phyloP scores from a whole-genome alignment of 2,113 vertebrate species.

The Ageneiosus marmoratus region DNA sequence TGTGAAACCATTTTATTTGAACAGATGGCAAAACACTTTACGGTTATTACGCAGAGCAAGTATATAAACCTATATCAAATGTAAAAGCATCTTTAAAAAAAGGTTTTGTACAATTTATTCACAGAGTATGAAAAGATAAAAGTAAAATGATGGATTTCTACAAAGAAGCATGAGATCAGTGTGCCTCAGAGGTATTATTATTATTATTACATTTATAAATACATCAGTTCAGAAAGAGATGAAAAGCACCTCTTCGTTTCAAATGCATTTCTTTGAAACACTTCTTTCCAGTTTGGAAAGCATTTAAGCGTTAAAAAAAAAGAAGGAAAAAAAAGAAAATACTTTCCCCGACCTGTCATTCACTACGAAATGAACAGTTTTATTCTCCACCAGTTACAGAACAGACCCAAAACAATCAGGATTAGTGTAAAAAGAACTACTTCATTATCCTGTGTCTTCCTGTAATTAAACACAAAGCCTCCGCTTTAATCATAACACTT shows the following conservation, averaged over 20 bases:
- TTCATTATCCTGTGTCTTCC: conserved; percentile 19
- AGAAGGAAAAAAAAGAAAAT: not conserved
- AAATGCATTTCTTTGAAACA: conserved; percentile 16
- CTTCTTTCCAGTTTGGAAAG: conserved; percentile 27
- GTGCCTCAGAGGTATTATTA: conserved; percentile 36
- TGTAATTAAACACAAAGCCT: conserved; percentile 12
- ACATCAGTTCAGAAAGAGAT: conserved; percentile 12
- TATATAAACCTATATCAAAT: conserved; percentile 34
- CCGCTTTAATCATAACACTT: not conserved
- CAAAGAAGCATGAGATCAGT: conserved; percentile 29
- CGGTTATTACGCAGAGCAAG: conserved; percentile 6
- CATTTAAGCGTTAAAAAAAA: not conserved
- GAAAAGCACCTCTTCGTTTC: conserved; percentile 14
- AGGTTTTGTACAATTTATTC: conserved; percentile 7
- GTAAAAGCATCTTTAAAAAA: conserved; percentile 20
- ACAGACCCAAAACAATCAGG: not conserved
- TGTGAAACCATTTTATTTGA: conserved; percentile 42
- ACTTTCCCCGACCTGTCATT: not conserved
- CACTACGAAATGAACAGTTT: not conserved
- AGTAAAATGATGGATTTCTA: not conserved
- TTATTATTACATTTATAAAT: conserved; percentile 38
- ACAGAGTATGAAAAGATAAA: not conserved
- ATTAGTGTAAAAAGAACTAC: conserved; percentile 16
- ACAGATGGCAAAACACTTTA: conserved; percentile 26
- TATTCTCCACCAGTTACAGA: not conserved